Evolutionary conservation across 2,113 vertebrate genomes (phyloP).

Genomic region (Corydoras sp.): DNA sequence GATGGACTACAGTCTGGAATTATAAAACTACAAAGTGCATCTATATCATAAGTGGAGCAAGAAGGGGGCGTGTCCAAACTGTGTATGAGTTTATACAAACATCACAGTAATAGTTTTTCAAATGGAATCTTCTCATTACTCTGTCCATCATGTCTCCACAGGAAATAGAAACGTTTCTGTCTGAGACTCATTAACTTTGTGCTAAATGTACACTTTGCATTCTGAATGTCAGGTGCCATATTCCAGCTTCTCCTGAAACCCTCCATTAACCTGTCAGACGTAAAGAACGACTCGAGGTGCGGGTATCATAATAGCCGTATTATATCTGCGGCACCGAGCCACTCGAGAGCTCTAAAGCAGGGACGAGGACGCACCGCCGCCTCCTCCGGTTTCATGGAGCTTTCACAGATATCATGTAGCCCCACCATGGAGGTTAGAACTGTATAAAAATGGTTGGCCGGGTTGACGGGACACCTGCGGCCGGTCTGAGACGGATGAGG

Average conservation of each 20-base stretch:
- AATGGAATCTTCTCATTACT: neutral
- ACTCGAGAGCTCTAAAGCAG: constrained; percentile 44
- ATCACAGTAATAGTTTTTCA: no score
- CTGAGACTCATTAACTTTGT: constrained; percentile 8
- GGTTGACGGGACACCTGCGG: neutral
- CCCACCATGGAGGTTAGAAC: constrained; percentile 5
- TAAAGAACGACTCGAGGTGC: constrained; percentile 50
- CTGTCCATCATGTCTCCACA: neutral
- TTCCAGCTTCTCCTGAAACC: constrained; percentile 32
- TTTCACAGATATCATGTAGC: constrained; percentile 38
- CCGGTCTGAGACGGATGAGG: constrained; percentile 16
- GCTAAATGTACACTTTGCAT: constrained; percentile 1
- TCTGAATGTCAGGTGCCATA: constrained; percentile 15
- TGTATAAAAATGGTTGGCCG: neutral
- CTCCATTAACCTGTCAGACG: constrained; percentile 37
- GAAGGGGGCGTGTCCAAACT: no score
- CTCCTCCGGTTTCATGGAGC: constrained; percentile 43
- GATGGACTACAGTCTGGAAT: no score
- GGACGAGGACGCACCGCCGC: constrained; percentile 38
- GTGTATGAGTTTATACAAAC: no score
- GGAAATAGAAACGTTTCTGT: neutral
- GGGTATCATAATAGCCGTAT: constrained; percentile 48
- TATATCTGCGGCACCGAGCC: constrained; percentile 42
- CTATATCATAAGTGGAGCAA: no score
- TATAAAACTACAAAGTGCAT: no score